These are phyloP conservation scores for Menura novaehollandiae DNA, from an alignment of 2,113 vertebrate genomes.

Conservation along the genomic window DNA sequence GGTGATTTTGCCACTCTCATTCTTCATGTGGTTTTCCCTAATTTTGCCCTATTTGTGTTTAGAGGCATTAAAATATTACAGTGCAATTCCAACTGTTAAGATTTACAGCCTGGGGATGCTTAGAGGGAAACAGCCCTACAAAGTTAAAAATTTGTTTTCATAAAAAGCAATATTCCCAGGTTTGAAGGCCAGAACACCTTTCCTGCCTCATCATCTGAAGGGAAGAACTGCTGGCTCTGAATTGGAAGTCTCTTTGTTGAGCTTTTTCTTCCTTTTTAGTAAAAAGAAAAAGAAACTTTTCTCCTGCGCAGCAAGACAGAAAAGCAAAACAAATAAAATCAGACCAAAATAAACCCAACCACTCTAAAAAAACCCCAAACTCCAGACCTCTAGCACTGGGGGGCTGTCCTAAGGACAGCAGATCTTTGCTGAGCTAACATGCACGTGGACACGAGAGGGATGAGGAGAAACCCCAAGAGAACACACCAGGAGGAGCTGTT, in stretches of 20 bases:
- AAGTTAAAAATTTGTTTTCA: neutral
- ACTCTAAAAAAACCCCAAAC: rapidly evolving
- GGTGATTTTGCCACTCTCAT: neutral
- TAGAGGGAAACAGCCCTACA: neutral
- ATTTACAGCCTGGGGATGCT: neutral
- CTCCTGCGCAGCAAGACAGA: neutral
- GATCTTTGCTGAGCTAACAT: neutral
- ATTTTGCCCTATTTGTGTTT: neutral
- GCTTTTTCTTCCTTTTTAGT: neutral
- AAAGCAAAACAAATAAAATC: neutral
- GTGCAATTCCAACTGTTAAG: neutral
- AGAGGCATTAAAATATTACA: neutral
- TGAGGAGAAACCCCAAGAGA: neutral
- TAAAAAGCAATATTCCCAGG: neutral
- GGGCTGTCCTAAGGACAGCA: neutral
- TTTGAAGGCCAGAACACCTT: neutral
- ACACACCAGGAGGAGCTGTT: constrained; percentile 39
- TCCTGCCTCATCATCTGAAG: neutral
- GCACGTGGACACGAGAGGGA: rapidly evolving
- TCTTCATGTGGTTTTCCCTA: neutral
- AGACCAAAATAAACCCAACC: neutral
- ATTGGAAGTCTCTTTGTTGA: neutral
- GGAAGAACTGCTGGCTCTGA: neutral
- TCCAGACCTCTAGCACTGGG: neutral
- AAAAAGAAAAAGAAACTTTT: neutral